These are phyloP conservation scores for Conomelus anceps DNA, from an alignment of 2,888 invertebrate species.

Conservation along the genomic window DNA sequence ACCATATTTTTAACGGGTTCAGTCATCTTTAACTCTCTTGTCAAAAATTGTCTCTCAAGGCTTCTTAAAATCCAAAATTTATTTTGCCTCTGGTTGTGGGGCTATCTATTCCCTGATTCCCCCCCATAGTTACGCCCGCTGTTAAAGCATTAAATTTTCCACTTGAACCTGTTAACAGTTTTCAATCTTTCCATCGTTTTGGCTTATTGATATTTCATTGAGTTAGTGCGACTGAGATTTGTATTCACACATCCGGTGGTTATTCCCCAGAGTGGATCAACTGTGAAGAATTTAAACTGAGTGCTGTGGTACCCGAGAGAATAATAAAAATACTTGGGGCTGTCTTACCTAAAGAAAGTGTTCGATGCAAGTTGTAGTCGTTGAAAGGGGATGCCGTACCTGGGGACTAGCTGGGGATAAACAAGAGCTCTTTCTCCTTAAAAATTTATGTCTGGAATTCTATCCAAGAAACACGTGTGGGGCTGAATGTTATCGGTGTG, in stretches of 20 bases:
- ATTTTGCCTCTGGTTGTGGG: too few species aligned
- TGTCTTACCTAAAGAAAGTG: too few species aligned
- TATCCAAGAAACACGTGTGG: not conserved
- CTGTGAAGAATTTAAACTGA: not conserved
- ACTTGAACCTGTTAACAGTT: too few species aligned
- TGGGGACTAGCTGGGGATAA: not conserved
- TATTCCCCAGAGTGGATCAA: not conserved
- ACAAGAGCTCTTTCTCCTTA: not conserved
- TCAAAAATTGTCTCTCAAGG: too few species aligned
- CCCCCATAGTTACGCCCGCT: too few species aligned
- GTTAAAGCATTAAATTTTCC: too few species aligned
- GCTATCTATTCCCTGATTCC: too few species aligned
- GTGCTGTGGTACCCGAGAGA: not conserved
- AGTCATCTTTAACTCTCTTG: too few species aligned
- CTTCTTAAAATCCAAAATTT: too few species aligned
- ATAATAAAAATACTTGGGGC: not conserved
- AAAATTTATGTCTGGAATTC: not conserved
- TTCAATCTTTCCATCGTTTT: not conserved
- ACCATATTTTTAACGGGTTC: too few species aligned
- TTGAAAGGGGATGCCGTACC: not conserved
- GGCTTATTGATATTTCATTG: not conserved
- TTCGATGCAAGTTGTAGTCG: not conserved
- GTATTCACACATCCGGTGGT: not conserved
- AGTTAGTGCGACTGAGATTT: not conserved
- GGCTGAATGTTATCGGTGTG: not conserved